These are phyloP conservation scores for Paedocypris sp. DNA, from an alignment of 2,113 vertebrate species.

Conservation along the genomic window DNA sequence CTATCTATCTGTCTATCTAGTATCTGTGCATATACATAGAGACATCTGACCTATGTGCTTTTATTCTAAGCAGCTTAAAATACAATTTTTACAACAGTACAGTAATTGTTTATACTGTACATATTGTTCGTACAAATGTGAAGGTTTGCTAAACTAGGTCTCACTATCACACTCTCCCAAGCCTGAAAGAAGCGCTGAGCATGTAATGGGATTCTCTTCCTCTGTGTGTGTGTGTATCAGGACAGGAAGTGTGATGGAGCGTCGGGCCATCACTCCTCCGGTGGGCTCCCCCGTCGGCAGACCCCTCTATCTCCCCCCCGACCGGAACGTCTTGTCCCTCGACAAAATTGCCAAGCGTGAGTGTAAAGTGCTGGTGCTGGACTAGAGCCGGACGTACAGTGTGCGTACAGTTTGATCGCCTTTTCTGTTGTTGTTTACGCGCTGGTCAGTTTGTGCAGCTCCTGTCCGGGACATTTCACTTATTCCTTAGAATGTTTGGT, in stretches of 20 bases:
- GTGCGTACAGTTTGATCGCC: neutral
- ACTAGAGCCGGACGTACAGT: too few relatives aligned
- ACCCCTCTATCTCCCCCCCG: constrained; percentile 76
- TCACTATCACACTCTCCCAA: too few relatives aligned
- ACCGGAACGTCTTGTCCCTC: constrained; percentile 72
- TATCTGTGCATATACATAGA: too few relatives aligned
- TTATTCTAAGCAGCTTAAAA: too few relatives aligned
- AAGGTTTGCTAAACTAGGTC: too few relatives aligned
- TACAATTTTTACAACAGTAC: too few relatives aligned
- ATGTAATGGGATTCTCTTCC: neutral
- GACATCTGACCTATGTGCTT: too few relatives aligned
- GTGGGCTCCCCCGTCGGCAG: constrained; percentile 82
- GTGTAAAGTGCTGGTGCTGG: constrained; percentile 84
- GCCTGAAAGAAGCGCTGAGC: too few relatives aligned
- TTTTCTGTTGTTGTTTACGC: constrained; percentile 18
- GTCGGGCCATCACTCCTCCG: constrained; percentile 80
- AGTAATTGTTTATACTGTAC: too few relatives aligned
- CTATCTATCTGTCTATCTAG: too few relatives aligned
- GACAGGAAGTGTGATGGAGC: constrained; percentile 89
- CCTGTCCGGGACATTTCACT: neutral
- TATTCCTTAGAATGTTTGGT: too few relatives aligned
- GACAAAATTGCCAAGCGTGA: constrained; percentile 94
- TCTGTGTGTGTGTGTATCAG: constrained; percentile 44
- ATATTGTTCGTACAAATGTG: too few relatives aligned
- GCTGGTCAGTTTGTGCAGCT: constrained; percentile 8